Conservation (phyloP, 2,113 vertebrate genomes). For the Sylvilagus bachmani region DNA sequence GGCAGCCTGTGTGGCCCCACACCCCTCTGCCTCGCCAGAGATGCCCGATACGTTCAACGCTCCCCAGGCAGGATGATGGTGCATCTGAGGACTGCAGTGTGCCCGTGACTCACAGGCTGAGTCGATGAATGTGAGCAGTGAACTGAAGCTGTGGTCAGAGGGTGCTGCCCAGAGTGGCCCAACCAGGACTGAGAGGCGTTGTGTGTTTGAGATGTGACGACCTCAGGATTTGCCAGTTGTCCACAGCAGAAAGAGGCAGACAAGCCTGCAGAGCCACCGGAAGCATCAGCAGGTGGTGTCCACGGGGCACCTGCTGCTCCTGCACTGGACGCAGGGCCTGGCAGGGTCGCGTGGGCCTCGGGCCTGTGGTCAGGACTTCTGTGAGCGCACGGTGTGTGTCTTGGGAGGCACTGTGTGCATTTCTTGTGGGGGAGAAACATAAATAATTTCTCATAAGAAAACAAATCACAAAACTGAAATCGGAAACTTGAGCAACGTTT, state of each 20-base stretch:
- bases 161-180: not conserved
- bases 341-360: too few species aligned
- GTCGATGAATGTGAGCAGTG: not conserved
- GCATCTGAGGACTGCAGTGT: not conserved
- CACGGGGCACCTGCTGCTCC: too few species aligned
- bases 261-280: not conserved
- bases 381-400: too few species aligned
- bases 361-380: too few species aligned
- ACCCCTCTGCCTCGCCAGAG: not conserved
- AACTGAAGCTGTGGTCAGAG: not conserved
- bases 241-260: not conserved
- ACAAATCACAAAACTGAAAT: not conserved
- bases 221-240: not conserved
- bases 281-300: not conserved
- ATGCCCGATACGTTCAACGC: not conserved
- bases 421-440: not conserved
- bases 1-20: not conserved
- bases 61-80: not conserved
- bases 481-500: not conserved
- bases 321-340: not conserved
- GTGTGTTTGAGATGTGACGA: not conserved
- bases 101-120: not conserved
- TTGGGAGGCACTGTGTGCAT: not conserved
- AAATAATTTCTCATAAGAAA: not conserved
- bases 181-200: not conserved